Percentiles rank a stretch among this genome's conserved stretches.
These are phyloP conservation scores for Rhynchomys soricoides DNA, from an alignment of 2,113 vertebrate species.

Conservation along the genomic window DNA sequence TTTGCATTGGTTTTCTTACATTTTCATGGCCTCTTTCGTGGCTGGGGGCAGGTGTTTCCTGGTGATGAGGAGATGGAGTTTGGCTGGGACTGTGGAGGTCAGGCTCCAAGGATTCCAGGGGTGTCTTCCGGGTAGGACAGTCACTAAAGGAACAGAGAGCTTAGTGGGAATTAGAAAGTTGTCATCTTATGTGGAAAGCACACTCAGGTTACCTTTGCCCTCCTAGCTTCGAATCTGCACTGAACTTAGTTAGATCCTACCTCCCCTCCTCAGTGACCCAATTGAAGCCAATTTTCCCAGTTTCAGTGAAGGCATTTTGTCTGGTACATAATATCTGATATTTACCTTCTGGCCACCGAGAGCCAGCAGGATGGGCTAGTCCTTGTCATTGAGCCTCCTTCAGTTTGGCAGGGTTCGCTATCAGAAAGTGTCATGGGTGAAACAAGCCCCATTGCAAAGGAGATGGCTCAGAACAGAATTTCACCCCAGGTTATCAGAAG, in stretches of 20 bases:
- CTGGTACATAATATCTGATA: neutral
- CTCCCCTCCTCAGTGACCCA: neutral
- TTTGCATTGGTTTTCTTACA: slow-evolving; percentile 89
- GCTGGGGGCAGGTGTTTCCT: neutral
- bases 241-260: neutral
- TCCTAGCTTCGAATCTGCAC: neutral
- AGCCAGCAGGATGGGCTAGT: neutral
- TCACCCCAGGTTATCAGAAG: neutral
- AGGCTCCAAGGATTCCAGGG: neutral
- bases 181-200: neutral
- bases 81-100: neutral
- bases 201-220: neutral
- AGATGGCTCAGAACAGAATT: neutral
- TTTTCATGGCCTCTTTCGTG: slow-evolving; percentile 59
- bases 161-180: too few species aligned
- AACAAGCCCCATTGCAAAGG: neutral
- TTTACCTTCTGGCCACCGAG: neutral
- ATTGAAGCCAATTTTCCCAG: neutral
- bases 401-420: neutral
- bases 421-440: neutral
- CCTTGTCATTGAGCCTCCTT: neutral
- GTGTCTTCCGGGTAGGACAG: neutral
- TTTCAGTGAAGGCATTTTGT: neutral
- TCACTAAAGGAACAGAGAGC: neutral
- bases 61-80: neutral